phyloP scores from a whole-genome alignment of 2,797 vertebrate genomes.

The Phyllotis vaccarum region DNA sequence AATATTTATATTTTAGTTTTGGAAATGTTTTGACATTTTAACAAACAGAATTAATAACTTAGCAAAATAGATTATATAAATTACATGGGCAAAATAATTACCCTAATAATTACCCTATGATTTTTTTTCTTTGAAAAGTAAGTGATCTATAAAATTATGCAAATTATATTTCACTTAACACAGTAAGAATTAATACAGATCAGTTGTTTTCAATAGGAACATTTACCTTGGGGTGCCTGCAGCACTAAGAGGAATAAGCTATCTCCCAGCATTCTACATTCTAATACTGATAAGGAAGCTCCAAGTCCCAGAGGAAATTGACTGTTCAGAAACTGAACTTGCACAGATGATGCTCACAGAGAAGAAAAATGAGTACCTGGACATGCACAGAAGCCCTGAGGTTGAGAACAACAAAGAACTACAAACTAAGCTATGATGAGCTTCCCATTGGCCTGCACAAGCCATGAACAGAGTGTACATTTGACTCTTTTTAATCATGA shows the following conservation, averaged over 20 bases:
- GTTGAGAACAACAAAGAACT: constrained; percentile 27
- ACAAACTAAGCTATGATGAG: constrained; percentile 73
- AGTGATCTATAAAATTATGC: background rate
- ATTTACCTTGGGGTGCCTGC: constrained; percentile 78
- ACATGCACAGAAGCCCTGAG: constrained; percentile 20
- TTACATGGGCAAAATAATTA: background rate
- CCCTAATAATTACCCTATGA: too few relatives aligned
- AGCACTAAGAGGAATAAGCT: constrained; percentile 68
- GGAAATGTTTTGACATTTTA: background rate
- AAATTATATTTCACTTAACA: background rate
- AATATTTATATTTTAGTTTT: constrained; percentile 4
- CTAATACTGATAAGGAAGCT: constrained; percentile 69
- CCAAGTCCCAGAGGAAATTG: constrained; percentile 47
- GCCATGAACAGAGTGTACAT: background rate
- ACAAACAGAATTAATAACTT: background rate
- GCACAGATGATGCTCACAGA: constrained; percentile 8
- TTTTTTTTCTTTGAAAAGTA: background rate
- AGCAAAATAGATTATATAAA: background rate
- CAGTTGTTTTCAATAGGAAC: constrained; percentile 51
- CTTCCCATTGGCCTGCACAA: background rate
- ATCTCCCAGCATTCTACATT: constrained; percentile 60
- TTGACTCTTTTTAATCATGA: constrained; percentile 58
- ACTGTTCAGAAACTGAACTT: background rate
- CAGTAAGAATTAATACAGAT: background rate
- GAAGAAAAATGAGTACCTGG: constrained; percentile 47